Evolutionary conservation across 2,113 vertebrate genomes (phyloP).

Genomic region (Phalacrocorax aristotelis): DNA sequence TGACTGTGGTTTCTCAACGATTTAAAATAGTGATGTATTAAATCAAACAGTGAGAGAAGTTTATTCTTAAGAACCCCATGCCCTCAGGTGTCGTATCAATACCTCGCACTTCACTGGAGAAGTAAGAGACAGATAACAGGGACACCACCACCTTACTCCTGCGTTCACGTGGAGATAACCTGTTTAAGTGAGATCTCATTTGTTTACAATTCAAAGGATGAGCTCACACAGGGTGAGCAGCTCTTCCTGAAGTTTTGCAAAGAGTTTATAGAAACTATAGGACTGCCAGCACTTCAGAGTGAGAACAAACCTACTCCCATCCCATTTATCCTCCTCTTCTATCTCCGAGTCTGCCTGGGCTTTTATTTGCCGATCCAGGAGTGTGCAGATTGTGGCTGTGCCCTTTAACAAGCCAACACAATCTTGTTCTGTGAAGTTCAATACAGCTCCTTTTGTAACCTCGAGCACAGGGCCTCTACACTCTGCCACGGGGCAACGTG

Average conservation of each 20-base stretch:
- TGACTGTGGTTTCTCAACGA: neutral
- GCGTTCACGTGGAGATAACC: neutral
- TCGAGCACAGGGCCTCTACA: rapidly evolving
- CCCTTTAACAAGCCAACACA: neutral
- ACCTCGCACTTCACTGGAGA: neutral
- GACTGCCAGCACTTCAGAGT: neutral
- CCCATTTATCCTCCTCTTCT: neutral
- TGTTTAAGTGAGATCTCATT: neutral
- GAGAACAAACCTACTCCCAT: neutral
- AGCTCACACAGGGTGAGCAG: neutral
- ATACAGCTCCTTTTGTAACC: neutral
- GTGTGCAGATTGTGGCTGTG: neutral
- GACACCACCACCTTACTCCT: neutral
- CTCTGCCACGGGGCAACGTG: neutral
- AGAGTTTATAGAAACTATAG: neutral
- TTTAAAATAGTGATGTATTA: neutral
- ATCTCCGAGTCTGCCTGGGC: neutral
- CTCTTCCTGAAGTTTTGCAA: neutral
- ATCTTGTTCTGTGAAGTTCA: rapidly evolving
- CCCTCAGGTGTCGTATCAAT: neutral
- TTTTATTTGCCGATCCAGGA: neutral
- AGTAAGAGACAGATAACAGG: neutral
- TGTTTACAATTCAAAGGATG: neutral
- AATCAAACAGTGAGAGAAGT: neutral
- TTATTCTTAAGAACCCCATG: neutral